A percentile compares a stretch with the other conserved stretches of the same genome.
These are phyloP conservation scores for Drosophila villosipedis DNA, from an alignment of 2,888 invertebrate species.

Conservation along the genomic window DNA sequence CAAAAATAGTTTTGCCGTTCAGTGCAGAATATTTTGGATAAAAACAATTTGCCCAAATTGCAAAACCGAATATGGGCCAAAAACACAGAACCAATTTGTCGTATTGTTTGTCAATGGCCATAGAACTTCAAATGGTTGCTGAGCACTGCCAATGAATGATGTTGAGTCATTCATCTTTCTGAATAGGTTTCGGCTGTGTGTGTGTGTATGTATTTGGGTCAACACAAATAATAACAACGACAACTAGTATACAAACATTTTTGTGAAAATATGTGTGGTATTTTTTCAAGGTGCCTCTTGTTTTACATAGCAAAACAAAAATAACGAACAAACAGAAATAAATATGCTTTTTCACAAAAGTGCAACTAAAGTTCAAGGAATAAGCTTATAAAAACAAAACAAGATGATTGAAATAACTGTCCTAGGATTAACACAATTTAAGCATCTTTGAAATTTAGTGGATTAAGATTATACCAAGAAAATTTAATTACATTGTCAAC, in stretches of 20 bases:
- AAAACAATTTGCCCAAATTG: constrained; percentile 72
- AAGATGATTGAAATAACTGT: background rate
- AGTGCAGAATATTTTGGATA: constrained; percentile 62
- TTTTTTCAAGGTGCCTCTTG: constrained; percentile 35
- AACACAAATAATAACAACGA: constrained; percentile 30
- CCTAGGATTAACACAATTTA: background rate
- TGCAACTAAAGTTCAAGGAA: background rate
- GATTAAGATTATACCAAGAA: background rate
- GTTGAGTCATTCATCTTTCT: constrained; percentile 60
- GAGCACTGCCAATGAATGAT: constrained; percentile 58
- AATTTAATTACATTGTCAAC: background rate
- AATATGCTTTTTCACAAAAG: background rate
- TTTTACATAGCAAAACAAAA: background rate
- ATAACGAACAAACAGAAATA: background rate
- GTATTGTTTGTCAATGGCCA: constrained; percentile 65
- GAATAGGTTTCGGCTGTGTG: constrained; percentile 12
- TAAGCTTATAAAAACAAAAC: background rate
- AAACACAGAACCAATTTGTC: constrained; percentile 71
- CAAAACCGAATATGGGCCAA: constrained; percentile 50
- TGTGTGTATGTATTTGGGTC: constrained; percentile 48
- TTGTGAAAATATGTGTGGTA: constrained; percentile 21
- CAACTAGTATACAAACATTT: constrained; percentile 25
- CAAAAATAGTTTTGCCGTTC: constrained; percentile 10
- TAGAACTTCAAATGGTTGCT: constrained; percentile 22
- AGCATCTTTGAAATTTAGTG: background rate